A percentile compares a stretch with the other conserved stretches of the same genome.
These are phyloP conservation scores for Mycetomoellerius zeteki DNA, from an alignment of 1,140 invertebrate genomes.

Conservation along the genomic window DNA sequence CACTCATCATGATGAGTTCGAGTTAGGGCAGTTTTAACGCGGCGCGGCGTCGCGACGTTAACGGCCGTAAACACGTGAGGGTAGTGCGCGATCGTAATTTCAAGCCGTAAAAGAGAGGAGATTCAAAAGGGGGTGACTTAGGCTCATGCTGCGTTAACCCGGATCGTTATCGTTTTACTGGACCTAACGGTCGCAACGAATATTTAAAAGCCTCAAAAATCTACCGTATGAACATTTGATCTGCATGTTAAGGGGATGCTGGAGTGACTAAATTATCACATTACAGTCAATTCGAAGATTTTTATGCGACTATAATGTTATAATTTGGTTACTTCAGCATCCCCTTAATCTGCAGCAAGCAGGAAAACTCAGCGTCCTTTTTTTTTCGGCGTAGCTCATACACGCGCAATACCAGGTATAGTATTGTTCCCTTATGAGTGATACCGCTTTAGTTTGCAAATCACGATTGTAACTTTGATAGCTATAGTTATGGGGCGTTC, in stretches of 20 bases:
- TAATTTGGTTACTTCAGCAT: no score
- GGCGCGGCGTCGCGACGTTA: constrained; percentile 73
- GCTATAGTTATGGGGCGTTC: background rate
- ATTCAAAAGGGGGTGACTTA: constrained; percentile 64
- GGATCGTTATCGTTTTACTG: constrained; percentile 83
- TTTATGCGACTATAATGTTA: no score
- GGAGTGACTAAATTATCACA: no score
- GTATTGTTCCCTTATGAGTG: background rate
- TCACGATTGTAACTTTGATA: constrained; percentile 25
- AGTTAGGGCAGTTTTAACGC: constrained; percentile 40
- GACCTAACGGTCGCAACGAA: constrained; percentile 74
- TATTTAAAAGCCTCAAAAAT: constrained; percentile 61
- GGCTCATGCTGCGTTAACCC: constrained; percentile 65
- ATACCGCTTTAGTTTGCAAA: background rate
- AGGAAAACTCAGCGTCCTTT: background rate
- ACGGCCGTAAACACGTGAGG: constrained; percentile 78
- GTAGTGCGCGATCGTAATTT: constrained; percentile 77
- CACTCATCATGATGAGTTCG: constrained; percentile 41
- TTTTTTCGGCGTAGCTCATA: background rate
- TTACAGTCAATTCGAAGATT: no score
- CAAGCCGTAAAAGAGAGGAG: constrained; percentile 79
- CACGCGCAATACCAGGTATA: background rate
- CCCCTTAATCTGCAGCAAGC: background rate
- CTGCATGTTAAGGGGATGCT: no score
- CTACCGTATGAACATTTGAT: background rate